Percentiles rank a stretch among this genome's conserved stretches.
Conservation (phyloP, 2,797 vertebrate species). For the Hemitrygon akajei region DNA sequence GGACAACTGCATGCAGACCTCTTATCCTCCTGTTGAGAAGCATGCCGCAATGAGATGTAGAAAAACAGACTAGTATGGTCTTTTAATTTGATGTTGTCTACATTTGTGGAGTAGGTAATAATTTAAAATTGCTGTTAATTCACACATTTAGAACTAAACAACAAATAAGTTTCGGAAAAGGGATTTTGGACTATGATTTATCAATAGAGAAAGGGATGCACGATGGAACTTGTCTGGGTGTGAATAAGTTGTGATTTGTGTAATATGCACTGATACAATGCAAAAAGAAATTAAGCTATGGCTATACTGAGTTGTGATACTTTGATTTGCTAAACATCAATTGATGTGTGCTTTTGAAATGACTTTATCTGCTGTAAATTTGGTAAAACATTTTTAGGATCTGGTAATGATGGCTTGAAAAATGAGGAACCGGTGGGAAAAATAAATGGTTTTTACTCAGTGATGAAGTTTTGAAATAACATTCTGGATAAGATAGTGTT, state of each 20-base stretch:
- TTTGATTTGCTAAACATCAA: no score
- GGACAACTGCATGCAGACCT: conserved; percentile 39
- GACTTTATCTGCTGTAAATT: not conserved
- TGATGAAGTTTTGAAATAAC: not conserved
- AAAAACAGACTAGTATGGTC: not conserved
- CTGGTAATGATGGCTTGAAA: not conserved
- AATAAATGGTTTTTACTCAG: not conserved
- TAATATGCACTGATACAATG: not conserved
- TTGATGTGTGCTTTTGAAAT: not conserved
- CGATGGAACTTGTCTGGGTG: not conserved
- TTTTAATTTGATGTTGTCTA: not conserved
- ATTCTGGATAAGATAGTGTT: not conserved
- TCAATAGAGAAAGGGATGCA: not conserved
- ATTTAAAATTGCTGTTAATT: not conserved
- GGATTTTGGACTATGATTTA: not conserved
- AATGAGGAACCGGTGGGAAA: not conserved
- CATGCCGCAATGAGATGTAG: not conserved
- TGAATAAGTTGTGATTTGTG: not conserved
- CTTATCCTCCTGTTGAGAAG: not conserved
- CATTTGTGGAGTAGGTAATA: not conserved
- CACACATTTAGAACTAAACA: not conserved
- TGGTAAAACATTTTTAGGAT: not conserved
- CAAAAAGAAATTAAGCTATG: not conserved
- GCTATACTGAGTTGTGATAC: not conserved
- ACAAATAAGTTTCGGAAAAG: not conserved